Conservation (phyloP, 2,797 vertebrate species). For the Synaphobranchus kaupii region DNA sequence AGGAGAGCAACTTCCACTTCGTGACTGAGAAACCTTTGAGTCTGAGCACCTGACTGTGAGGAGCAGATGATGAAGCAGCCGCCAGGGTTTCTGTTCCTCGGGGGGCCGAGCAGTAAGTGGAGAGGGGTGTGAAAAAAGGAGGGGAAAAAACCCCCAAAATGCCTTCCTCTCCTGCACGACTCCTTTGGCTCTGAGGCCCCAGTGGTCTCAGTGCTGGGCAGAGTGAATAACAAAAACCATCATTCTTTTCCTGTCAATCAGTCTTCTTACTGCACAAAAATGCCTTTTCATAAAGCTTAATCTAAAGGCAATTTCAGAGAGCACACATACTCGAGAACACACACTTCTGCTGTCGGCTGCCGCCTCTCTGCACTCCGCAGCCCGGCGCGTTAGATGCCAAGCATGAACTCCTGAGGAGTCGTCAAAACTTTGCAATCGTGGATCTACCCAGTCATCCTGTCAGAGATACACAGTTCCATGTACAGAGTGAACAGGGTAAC, state of each 20-base stretch:
- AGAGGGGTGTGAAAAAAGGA: neutral
- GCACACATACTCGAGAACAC: neutral
- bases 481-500: neutral
- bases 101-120: neutral
- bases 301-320: neutral
- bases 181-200: neutral
- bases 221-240: neutral
- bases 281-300: neutral
- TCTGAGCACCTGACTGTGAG: neutral
- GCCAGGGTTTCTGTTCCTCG: neutral
- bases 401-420: too few species aligned
- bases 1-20: slow-evolving; percentile 64
- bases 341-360: too few species aligned
- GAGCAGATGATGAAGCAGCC: neutral
- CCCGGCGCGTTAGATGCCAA: too few species aligned
- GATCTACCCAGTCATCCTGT: too few species aligned
- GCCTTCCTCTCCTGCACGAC: neutral
- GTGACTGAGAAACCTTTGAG: slow-evolving; percentile 66
- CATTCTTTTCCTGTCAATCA: neutral
- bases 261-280: neutral
- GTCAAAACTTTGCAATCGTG: too few species aligned
- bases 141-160: neutral
- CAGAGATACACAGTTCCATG: neutral
- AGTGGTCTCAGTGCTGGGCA: neutral
- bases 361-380: too few species aligned